These are phyloP conservation scores for Silurus asotus DNA, from an alignment of 2,113 vertebrate genomes.

Conservation along the genomic window DNA sequence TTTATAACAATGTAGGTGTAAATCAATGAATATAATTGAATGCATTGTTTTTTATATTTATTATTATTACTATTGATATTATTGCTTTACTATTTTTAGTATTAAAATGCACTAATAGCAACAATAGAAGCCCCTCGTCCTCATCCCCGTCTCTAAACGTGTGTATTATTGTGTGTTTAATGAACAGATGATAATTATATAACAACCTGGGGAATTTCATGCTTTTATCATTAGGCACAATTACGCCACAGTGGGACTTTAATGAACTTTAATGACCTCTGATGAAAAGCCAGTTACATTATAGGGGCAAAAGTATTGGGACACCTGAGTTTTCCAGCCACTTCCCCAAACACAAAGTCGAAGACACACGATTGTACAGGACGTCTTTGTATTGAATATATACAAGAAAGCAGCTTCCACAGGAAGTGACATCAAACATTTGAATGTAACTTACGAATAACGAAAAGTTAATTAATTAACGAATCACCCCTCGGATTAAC, in stretches of 20 bases:
- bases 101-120: neutral
- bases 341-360: too few relatives aligned
- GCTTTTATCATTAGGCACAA: neutral
- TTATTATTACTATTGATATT: neutral
- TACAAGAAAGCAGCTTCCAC: too few relatives aligned
- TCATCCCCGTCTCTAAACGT: neutral
- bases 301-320: too few relatives aligned
- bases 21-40: neutral
- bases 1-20: neutral
- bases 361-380: too few relatives aligned
- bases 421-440: too few relatives aligned
- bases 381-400: too few relatives aligned
- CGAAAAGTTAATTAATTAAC: too few relatives aligned
- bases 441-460: too few relatives aligned
- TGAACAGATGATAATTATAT: neutral
- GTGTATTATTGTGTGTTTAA: neutral
- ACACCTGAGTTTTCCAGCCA: neutral
- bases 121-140: neutral
- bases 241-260: neutral
- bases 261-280: neutral
- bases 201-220: neutral
- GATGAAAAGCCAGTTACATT: too few relatives aligned
- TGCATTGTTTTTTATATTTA: neutral
- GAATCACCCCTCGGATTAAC: too few relatives aligned
- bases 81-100: neutral